Evolutionary conservation across 2,797 vertebrate genomes (phyloP).

Genomic region (Picus viridis): DNA sequence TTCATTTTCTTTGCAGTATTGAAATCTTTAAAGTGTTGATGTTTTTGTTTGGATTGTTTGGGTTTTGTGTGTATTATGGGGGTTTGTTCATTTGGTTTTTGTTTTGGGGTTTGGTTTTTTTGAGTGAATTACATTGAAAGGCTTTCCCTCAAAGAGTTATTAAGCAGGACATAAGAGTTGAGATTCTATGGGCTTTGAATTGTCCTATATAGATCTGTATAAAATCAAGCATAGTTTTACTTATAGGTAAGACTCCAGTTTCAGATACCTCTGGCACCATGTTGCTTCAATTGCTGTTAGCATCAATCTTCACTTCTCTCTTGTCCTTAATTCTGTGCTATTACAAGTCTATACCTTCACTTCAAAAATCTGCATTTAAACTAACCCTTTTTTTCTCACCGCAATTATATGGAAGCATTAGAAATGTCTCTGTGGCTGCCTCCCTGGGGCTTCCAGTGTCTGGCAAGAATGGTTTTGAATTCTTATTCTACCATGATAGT

Average conservation of each 20-base stretch:
- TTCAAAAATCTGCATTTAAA: neutral
- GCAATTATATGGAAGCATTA: neutral
- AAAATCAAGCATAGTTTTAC: neutral
- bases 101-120: no score
- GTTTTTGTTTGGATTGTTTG: no score
- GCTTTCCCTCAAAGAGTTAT: no score
- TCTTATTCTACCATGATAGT: neutral
- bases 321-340: neutral
- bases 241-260: neutral
- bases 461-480: neutral
- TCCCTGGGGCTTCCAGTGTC: neutral
- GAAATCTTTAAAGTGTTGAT: no score
- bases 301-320: neutral
- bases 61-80: no score
- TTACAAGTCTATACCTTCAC: neutral
- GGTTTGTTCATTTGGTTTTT: no score
- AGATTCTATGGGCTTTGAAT: neutral
- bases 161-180: neutral
- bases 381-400: no score
- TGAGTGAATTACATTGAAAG: no score
- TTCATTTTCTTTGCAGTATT: no score
- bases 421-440: neutral
- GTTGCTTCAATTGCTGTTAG: neutral
- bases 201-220: neutral
- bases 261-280: neutral